Evolutionary conservation across 2,797 vertebrate species (phyloP).

Genomic region (Merluccius polli): DNA sequence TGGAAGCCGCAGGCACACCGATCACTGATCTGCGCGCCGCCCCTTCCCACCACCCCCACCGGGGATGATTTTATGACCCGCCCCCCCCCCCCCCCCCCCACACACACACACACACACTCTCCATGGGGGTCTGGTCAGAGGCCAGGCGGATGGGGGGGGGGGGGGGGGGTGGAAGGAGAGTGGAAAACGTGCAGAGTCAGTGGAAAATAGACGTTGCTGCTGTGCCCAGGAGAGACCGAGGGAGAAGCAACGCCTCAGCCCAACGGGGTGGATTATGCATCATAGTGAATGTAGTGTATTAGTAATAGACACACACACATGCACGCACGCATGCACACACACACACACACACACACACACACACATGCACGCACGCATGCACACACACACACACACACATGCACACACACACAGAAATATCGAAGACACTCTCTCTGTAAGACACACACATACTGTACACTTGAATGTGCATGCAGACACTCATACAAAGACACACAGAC

Average conservation of each 20-base stretch:
- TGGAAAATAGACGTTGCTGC: too few relatives aligned
- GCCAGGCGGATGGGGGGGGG: slow-evolving; percentile 22
- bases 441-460: background rate
- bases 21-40: slow-evolving; percentile 26
- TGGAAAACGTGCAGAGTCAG: too few relatives aligned
- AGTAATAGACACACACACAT: background rate
- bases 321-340: background rate
- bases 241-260: too few relatives aligned
- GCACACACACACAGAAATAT: background rate
- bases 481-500: background rate
- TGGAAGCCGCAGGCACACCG: slow-evolving; percentile 18
- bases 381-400: background rate
- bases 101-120: too few relatives aligned
- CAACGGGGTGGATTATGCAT: background rate
- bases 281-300: background rate
- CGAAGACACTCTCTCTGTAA: background rate
- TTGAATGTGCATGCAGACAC: background rate
- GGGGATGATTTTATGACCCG: slow-evolving; percentile 44
- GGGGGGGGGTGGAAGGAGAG: too few relatives aligned
- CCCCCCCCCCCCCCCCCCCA: background rate
- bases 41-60: background rate
- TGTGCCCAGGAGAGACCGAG: too few relatives aligned
- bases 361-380: background rate
- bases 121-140: slow-evolving; percentile 29
- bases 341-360: background rate